Base-by-base conservation (phyloP, 1,140 invertebrate species). In the Hycleus cichorii region DNA sequence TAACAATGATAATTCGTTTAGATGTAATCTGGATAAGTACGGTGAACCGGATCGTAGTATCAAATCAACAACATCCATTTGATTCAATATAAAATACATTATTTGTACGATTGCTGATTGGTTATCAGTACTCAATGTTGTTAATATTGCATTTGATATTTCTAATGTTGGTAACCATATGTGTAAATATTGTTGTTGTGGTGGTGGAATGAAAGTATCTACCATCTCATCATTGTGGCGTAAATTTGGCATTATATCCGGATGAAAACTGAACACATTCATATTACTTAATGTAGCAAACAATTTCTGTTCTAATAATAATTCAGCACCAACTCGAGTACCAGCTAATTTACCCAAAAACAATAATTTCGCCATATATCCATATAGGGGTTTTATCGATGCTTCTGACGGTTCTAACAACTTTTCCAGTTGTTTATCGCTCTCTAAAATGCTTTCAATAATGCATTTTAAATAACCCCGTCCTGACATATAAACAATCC, bases 311-410 rank as follows among this genome's bases (percentile, higher is more conserved):
- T 87, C 81, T 7, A 95, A 67, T 5, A 95, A 68, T 11, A 86
- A 79, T 64, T 88, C 84, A 0, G 92, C 90, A 6, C 92, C 92
- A 25, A 80, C 68, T 56, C 81, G 77, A 0, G 82, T 84, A 11
- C 83, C 82, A 0, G 89, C 86, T 59, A 94, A 78, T 65, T 88
- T 79, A 6, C 83, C 83, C 10, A 95, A 78, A 52, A 93, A 78
- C 48, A 90, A 82, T 84, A 95, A 88, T 74, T 91, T 91, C 0
- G 90, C 88, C 71, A 93, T 89, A 75, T 91, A 95, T 1, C 95
- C 81, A 76, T 92, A 95, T 0, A 95, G 74, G 1, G 85, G 82
- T 55, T 86, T 81, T 25, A 95, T 76, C 8, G 85, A 83, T 40
- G 85, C 82, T 0, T 86, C 84, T 32, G 80, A 78, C 2, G 84